Base-by-base conservation (phyloP, 2,888 invertebrate species). In the Drosophila prostipennis region DNA sequence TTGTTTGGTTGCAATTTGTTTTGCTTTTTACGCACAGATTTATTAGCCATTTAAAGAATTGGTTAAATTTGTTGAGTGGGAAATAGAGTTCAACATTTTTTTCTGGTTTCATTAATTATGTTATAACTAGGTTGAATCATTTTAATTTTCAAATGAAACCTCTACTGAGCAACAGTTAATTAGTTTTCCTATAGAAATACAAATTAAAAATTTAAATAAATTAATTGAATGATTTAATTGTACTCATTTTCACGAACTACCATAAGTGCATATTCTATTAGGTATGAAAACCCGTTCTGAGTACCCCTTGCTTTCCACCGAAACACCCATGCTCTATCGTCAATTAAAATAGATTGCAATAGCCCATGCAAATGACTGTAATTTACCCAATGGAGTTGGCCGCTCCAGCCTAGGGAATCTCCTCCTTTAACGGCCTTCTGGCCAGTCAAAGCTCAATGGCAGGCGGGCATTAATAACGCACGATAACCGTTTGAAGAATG, bases 371-470 rank as follows among this genome's bases (percentile, higher is more conserved):
- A 51, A 69, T 68, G 68, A 53, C 72, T 72, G 37, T 43, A 52
- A 54, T 58, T 43, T 34, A 14, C n/a, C 23, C 51, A 52, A 49
- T 52, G 56, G 40, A 42, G 48, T 16, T 34, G 64, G 6, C 4
- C 19, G 11, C 34, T 34, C 45, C 29, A 45, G 29, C 40, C 8
- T 40, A 10, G 10, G 34, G 48, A 8, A 11, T 29, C 36, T 34
- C 19, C 63, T 42, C 23, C 52, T 16, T 63, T 73, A 2, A 14
- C 7, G 48, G 32, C 32, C 46, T 29, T 29, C 29, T 14, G 52
- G 60, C 71, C 72, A 73, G 79, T 77, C 79, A 75, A 80, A 81
- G 84, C 79, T 74, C 85, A 81, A 69, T 64, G 69, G 60, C 48
- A 69, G 60, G 67, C 53, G 69, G 54, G 60, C 79, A 81, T 79